phyloP scores from a whole-genome alignment of 2,888 invertebrate species.

The Latheticus oryzae region DNA sequence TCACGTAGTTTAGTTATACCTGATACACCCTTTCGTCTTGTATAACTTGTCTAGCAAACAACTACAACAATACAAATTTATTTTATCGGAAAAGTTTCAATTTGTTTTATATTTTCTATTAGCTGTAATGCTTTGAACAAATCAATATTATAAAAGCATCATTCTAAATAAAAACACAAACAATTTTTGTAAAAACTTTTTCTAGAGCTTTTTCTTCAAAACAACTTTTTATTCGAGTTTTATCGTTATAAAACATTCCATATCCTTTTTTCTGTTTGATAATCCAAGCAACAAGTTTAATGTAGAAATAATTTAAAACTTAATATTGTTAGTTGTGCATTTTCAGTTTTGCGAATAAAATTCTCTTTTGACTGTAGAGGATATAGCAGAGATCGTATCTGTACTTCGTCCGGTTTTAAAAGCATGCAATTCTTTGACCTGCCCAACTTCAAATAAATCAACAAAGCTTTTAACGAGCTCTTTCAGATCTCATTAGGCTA shows the following conservation, averaged over 20 bases:
- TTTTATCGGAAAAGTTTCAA: conserved; percentile 12
- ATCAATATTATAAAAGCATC: too few relatives aligned
- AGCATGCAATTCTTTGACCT: conserved; percentile 29
- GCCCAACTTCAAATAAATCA: conserved; percentile 28
- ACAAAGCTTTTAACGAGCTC: conserved; percentile 34
- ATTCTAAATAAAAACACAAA: too few relatives aligned
- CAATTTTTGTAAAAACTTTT: too few relatives aligned
- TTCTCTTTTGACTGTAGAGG: conserved; percentile 2
- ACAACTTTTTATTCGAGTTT: too few relatives aligned
- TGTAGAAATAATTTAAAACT: too few relatives aligned
- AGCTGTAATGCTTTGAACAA: conserved; percentile 17
- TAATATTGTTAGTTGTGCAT: conserved; percentile 3
- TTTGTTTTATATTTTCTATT: conserved; percentile 27
- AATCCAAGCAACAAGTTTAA: conserved; percentile 21
- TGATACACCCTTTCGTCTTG: conserved; percentile 21
- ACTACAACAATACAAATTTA: conserved; percentile 15
- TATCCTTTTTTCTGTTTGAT: too few relatives aligned
- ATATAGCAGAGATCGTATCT: conserved; percentile 14
- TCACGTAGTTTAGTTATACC: conserved; percentile 29
- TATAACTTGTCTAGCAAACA: conserved; percentile 19
- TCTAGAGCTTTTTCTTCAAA: too few relatives aligned
- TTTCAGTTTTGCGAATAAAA: conserved; percentile 10
- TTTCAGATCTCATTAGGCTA: conserved; percentile 34
- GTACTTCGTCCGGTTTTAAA: conserved; percentile 18
- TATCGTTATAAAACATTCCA: too few relatives aligned